Conservation (phyloP, 2,113 vertebrate genomes). For the Oxyruncus cristatus region DNA sequence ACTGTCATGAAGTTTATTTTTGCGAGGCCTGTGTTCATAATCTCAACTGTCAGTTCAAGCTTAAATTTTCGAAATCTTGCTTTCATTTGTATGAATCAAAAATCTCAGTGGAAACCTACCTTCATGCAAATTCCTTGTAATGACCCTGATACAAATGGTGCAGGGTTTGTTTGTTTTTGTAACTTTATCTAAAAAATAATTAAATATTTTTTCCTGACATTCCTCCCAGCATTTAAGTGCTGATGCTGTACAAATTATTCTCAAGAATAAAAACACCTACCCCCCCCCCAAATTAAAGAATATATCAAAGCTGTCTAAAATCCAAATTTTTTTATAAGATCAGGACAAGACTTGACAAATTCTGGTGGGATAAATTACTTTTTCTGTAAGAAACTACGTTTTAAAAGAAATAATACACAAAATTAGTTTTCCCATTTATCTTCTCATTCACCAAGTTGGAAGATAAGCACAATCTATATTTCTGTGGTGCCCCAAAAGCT, state of each 20-base stretch:
- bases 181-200: neutral
- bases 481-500: neutral
- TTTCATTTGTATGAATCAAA: slow-evolving; percentile 6
- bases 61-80: neutral
- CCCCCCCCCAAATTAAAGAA: neutral
- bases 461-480: neutral
- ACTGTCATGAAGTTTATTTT: neutral
- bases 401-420: neutral
- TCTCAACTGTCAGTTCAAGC: neutral
- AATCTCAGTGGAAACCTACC: neutral
- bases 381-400: neutral
- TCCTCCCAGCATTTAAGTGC: neutral
- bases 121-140: neutral
- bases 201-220: neutral
- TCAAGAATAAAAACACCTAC: neutral
- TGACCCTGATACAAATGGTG: neutral
- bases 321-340: neutral
- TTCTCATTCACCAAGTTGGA: neutral
- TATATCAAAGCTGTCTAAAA: neutral
- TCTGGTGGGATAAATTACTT: neutral
- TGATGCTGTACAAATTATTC: neutral
- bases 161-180: neutral
- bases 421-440: neutral
- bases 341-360: neutral
- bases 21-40: neutral